These are phyloP conservation scores for Delichon dasypus DNA, from an alignment of 2,797 vertebrate species.

Conservation along the genomic window DNA sequence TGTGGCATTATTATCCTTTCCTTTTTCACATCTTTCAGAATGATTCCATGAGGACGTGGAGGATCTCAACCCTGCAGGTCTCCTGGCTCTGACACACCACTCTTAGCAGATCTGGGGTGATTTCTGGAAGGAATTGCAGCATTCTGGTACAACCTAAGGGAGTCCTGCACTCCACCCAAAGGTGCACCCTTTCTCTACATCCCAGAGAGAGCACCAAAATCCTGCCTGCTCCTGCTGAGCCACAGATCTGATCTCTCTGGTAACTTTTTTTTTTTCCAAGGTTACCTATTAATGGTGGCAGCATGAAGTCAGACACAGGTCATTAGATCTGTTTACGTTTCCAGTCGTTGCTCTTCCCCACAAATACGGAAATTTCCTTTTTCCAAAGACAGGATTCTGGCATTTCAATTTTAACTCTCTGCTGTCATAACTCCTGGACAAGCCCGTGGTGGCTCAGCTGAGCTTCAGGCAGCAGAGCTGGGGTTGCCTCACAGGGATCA, in stretches of 20 bases:
- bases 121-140: not conserved
- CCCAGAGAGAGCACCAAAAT: not conserved
- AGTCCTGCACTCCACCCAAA: not conserved
- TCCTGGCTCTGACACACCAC: not conserved
- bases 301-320: accelerated
- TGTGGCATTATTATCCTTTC: not conserved
- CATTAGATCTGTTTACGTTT: not conserved
- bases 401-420: accelerated
- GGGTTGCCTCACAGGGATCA: not conserved
- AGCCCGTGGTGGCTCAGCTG: not conserved
- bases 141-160: not conserved
- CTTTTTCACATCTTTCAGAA: not conserved
- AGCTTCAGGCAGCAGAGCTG: not conserved
- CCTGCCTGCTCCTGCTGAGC: accelerated
- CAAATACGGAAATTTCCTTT: not conserved
- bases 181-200: not conserved
- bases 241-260: not conserved
- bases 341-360: not conserved
- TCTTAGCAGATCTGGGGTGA: not conserved
- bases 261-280: not conserved
- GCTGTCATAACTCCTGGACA: not conserved
- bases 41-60: not conserved
- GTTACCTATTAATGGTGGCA: not conserved
- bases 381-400: not conserved
- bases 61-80: not conserved